Base-by-base conservation (phyloP, 64 coral and sea anemone genomes). In the Trachythela sp. region DNA sequence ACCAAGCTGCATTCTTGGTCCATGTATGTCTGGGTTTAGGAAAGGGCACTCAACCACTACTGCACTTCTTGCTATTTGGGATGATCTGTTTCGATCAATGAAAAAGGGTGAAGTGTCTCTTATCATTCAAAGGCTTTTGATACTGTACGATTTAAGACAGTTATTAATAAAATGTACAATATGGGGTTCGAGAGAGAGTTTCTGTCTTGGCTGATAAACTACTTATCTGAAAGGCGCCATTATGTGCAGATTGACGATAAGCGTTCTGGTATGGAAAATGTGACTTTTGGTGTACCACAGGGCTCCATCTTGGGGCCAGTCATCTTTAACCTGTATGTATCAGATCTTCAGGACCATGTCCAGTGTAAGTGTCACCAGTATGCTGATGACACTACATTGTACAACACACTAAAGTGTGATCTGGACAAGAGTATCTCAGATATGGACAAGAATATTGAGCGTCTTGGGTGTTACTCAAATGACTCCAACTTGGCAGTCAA, bases 161-260 rank as follows among this genome's bases (percentile, higher is more conserved):
- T 85, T 0, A 0, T 90, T 5, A 17, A 49, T 2, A 90, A 85
- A 72, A 85, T 90, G 89, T 37, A 90, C 0, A 59, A 8, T 29
- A 33, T 90, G 0, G 89, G 75, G 8, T 90, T 91, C 84, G 84
- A 70, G 9, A 48, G 83, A 32, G 8, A 24, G 26, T 84, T 90
- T 83, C 48, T 84, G 7, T 77, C 36, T 30, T 91, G 64, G 85
- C 48, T 87, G 40, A 37, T 91, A 43, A 85, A 91, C 67, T 91
- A 87, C 26, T 84, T 86, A 5, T 68, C 90, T 3, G 20, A 91
- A 13, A 38, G 39, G 18, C 48, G 35, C 48, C 85, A 54, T 38
- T 8, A 48, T 64, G 85, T 59, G 42, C 86, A 83, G 38, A 84
- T 85, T 11, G 89, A 68, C 31, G 89, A 91, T 45, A 87, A 33